These are phyloP conservation scores for Drosophila flavopinicola DNA, from an alignment of 2,888 invertebrate species.

Conservation along the genomic window DNA sequence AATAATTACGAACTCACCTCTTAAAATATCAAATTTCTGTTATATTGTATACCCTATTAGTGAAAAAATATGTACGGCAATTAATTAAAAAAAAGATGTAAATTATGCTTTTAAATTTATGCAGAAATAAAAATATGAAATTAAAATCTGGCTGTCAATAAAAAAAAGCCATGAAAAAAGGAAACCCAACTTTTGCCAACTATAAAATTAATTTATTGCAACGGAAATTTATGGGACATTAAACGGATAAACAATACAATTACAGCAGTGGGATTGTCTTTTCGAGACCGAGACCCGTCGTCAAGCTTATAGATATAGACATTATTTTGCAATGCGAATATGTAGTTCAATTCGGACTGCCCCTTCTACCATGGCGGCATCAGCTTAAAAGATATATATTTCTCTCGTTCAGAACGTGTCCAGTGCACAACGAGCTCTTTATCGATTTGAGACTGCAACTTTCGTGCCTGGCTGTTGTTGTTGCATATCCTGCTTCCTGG, in stretches of 20 bases:
- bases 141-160: too few relatives aligned
- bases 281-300: background rate
- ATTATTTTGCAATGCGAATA: background rate
- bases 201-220: background rate
- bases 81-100: too few relatives aligned
- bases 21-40: too few relatives aligned
- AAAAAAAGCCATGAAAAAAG: too few relatives aligned
- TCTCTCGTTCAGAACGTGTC: constrained; percentile 43
- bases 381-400: constrained; percentile 41
- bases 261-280: too few relatives aligned
- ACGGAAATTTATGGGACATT: constrained; percentile 1
- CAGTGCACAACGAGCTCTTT: constrained; percentile 50
- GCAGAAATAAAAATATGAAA: too few relatives aligned
- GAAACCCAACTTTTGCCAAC: background rate
- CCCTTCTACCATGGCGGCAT: constrained; percentile 57
- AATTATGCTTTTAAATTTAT: too few relatives aligned
- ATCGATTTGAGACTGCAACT: background rate
- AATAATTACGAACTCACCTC: too few relatives aligned
- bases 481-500: background rate
- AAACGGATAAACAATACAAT: constrained; percentile 6
- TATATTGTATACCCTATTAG: too few relatives aligned
- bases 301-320: background rate
- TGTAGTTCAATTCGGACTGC: too few relatives aligned
- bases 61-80: too few relatives aligned
- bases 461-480: constrained; percentile 1